These are phyloP conservation scores for Heptranchias perlo DNA, from an alignment of 2,113 vertebrate species.

Conservation along the genomic window DNA sequence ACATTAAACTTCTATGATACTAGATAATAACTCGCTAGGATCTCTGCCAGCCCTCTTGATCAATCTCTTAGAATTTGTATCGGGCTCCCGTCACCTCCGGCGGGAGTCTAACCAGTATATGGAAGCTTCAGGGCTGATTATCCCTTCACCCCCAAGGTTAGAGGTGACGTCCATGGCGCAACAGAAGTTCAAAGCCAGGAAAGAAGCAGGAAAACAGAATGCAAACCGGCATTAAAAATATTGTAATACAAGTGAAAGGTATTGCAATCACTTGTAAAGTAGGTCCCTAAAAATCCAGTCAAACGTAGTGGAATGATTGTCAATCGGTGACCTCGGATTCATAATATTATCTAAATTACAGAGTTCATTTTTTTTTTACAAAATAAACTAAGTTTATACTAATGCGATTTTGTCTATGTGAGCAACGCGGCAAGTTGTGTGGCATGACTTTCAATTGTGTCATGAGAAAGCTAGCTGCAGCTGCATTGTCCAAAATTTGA, in stretches of 20 bases:
- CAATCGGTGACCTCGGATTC: background rate
- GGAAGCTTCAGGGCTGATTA: constrained; percentile 54
- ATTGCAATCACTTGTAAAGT: background rate
- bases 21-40: background rate
- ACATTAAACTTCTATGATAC: background rate
- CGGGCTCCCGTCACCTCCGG: constrained; percentile 38
- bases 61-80: constrained; percentile 5
- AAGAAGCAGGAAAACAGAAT: constrained; percentile 53
- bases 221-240: constrained; percentile 15
- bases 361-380: background rate
- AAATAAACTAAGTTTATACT: background rate
- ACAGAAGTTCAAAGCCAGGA: constrained; percentile 74
- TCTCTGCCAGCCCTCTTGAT: background rate
- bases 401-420: background rate
- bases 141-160: constrained; percentile 68
- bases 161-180: constrained; percentile 66
- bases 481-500: background rate
- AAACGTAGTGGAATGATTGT: background rate
- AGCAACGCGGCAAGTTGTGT: background rate
- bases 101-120: constrained; percentile 47
- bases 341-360: too few species aligned
- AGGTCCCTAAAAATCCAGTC: background rate
- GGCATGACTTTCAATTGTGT: too few species aligned
- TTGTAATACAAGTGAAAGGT: background rate
- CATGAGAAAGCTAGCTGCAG: background rate